These are phyloP conservation scores for Carcina quercana DNA, from an alignment of 2,888 invertebrate species.

Conservation along the genomic window DNA sequence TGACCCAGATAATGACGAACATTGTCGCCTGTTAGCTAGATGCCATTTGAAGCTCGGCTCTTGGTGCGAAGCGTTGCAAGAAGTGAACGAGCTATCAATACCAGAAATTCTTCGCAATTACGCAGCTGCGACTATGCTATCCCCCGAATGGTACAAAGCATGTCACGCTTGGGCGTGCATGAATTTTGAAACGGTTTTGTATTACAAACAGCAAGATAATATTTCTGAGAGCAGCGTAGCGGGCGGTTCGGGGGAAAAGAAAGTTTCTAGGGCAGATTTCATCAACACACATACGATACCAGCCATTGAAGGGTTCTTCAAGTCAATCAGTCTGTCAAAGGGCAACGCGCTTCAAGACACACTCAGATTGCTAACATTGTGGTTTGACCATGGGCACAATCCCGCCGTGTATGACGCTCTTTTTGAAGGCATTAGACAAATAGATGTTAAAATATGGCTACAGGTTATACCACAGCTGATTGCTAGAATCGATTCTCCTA, in stretches of 20 bases:
- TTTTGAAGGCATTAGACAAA: constrained; percentile 91
- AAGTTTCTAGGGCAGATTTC: constrained; percentile 55
- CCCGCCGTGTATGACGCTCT: constrained; percentile 95
- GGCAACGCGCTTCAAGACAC: constrained; percentile 97
- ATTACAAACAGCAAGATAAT: constrained; percentile 72
- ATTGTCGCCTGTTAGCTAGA: constrained; percentile 78
- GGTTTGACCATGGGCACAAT: constrained; percentile 98
- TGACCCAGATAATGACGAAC: constrained; percentile 67
- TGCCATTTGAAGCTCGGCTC: constrained; percentile 96
- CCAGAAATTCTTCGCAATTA: constrained; percentile 84
- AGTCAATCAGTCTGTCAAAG: constrained; percentile 92
- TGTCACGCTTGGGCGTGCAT: constrained; percentile 99
- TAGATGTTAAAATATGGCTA: constrained; percentile 98
- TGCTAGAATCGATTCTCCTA: constrained; percentile 96
- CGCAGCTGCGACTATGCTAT: constrained; percentile 86
- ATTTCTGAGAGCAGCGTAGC: constrained; percentile 59
- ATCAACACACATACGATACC: constrained; percentile 84
- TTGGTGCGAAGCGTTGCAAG: constrained; percentile 94
- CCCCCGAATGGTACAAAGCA: constrained; percentile 95
- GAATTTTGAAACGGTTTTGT: constrained; percentile 94
- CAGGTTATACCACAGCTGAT: constrained; percentile 99
- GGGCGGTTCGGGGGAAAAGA: constrained; percentile 58
- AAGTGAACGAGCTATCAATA: constrained; percentile 86
- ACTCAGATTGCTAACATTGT: constrained; percentile 91
- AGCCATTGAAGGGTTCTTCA: constrained; percentile 96